Conservation (phyloP, 2,888 invertebrate genomes). For the Celastrina argiolus region DNA sequence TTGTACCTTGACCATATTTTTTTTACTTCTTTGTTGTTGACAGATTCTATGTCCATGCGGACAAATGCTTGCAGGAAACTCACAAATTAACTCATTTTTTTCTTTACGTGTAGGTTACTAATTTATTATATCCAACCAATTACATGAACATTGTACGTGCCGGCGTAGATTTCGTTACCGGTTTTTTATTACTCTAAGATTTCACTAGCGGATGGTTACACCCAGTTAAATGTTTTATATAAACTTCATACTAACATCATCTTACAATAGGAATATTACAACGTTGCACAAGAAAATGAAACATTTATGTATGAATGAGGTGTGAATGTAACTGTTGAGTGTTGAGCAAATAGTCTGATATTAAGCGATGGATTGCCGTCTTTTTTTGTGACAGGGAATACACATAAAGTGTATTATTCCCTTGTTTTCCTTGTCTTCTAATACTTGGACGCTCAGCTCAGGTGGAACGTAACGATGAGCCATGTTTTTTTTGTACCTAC, state of each 20-base stretch:
- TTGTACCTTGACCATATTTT: no score
- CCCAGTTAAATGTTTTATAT: constrained; percentile 6
- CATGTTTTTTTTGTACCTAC: no score
- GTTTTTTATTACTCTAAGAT: constrained; percentile 16
- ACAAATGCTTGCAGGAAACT: background rate
- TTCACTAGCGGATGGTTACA: constrained; percentile 12
- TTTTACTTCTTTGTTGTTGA: no score
- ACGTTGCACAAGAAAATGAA: background rate
- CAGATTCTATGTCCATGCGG: no score
- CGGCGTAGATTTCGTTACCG: constrained; percentile 12
- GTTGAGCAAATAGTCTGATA: no score
- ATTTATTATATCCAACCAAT: constrained; percentile 1
- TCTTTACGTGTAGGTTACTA: background rate
- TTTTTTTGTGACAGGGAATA: no score
- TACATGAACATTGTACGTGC: background rate
- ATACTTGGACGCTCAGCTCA: no score
- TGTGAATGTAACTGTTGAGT: no score
- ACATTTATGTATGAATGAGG: background rate
- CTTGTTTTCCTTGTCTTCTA: no score
- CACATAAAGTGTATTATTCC: no score
- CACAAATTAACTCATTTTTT: background rate
- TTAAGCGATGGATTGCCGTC: no score
- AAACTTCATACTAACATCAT: background rate
- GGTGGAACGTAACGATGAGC: no score
- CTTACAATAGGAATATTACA: background rate